A percentile compares a stretch with the other conserved stretches of the same genome.
Evolutionary conservation across 2,113 vertebrate genomes (phyloP).

Genomic region (Tringa solitaria): DNA sequence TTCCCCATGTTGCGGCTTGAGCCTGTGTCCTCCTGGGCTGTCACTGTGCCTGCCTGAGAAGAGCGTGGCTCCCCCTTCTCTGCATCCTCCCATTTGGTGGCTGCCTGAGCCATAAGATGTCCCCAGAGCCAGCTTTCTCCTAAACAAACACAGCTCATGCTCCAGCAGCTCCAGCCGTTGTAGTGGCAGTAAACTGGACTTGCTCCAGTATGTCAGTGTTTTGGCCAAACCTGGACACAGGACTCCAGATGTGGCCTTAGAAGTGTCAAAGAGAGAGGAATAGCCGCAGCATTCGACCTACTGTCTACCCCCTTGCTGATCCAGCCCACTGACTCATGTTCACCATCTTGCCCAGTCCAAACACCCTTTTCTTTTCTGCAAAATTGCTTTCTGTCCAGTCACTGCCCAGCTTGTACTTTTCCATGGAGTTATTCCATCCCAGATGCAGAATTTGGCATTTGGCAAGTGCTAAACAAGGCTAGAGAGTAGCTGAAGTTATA

Average conservation of each 20-base stretch:
- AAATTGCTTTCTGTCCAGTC: neutral
- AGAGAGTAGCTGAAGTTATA: neutral
- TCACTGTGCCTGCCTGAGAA: neutral
- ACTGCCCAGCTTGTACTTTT: neutral
- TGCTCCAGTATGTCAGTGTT: neutral
- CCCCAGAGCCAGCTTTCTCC: neutral
- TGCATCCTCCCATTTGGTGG: neutral
- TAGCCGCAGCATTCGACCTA: neutral
- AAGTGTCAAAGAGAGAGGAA: neutral
- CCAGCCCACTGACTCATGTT: neutral
- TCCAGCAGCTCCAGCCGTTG: neutral
- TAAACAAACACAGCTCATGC: neutral
- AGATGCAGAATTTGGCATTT: neutral
- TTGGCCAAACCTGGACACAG: neutral
- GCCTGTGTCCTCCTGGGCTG: neutral
- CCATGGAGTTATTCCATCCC: neutral
- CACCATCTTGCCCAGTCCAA: neutral
- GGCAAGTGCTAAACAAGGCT: neutral
- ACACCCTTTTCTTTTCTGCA: neutral
- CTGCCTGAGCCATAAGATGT: neutral
- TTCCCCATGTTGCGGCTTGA: neutral
- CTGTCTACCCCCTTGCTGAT: neutral
- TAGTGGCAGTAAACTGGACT: neutral
- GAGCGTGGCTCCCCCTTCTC: neutral
- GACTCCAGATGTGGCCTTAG: neutral